Evolutionary conservation across 2,113 vertebrate species (phyloP).

Genomic region (Indicator maculatus): DNA sequence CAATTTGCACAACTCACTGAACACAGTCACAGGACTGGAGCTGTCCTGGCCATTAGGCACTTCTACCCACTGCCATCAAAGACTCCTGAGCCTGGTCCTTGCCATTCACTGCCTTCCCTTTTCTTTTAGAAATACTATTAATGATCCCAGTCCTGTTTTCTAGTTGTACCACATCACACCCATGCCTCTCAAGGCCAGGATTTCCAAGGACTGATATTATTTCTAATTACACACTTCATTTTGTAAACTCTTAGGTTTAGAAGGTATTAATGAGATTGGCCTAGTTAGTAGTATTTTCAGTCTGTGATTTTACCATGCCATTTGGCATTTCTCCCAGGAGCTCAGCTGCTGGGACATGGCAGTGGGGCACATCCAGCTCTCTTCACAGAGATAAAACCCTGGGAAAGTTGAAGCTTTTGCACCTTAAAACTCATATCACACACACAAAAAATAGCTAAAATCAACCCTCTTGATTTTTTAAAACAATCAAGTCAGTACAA

Average conservation of each 20-base stretch:
- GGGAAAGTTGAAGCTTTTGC: not conserved
- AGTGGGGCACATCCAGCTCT: not conserved
- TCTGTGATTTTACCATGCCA: not conserved
- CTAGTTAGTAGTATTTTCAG: conserved; percentile 19
- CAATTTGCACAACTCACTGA: not conserved
- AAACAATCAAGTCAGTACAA: not conserved
- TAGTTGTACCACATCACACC: not conserved
- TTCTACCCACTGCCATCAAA: not conserved
- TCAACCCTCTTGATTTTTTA: not conserved
- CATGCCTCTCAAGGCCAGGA: not conserved
- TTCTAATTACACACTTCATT: conserved; percentile 18
- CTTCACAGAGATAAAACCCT: not conserved
- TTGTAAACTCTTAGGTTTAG: conserved; percentile 23
- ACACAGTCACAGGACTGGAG: not conserved
- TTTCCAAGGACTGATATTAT: not conserved
- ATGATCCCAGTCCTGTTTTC: not conserved
- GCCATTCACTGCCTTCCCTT: not conserved
- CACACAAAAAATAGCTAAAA: not conserved
- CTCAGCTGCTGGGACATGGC: not conserved
- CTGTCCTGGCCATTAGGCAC: not conserved
- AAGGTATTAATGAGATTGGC: conserved; percentile 35
- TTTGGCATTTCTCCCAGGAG: conserved; percentile 29
- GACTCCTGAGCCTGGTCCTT: not conserved
- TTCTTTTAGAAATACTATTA: not conserved
- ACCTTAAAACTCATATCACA: not conserved